Conservation (phyloP, 37 sponge, comb jelly and placozoan species). For the Trichoplax adhaerens region DNA sequence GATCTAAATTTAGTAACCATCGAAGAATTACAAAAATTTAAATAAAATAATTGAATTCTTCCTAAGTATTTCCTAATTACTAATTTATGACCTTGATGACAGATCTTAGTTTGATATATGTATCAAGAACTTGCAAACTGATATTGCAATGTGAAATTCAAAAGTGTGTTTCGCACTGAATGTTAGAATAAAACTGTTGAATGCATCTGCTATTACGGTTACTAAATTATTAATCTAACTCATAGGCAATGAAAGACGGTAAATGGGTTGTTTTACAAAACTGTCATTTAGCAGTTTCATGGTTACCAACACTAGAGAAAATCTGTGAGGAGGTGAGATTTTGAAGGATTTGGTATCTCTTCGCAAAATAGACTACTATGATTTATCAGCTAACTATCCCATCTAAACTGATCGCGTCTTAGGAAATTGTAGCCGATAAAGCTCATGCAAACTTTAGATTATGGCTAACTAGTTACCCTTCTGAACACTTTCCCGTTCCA, state of each 20-base stretch:
- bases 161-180: too few species aligned
- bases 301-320: slow-evolving; percentile 38
- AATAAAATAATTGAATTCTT: too few species aligned
- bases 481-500: slow-evolving; percentile 26
- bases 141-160: too few species aligned
- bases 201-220: too few species aligned
- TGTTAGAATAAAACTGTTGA: too few species aligned
- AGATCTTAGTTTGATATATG: too few species aligned
- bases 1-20: too few species aligned
- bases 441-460: slow-evolving; percentile 27
- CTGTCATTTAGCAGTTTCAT: slow-evolving; percentile 23
- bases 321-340: slow-evolving; percentile 22
- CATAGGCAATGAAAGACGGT: slow-evolving; percentile 18
- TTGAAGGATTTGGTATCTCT: slow-evolving; percentile 2
- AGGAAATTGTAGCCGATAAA: slow-evolving; percentile 11
- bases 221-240: not conserved
- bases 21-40: too few species aligned
- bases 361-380: not conserved
- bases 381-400: not conserved
- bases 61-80: too few species aligned
- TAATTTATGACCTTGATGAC: too few species aligned
- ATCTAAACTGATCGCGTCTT: not conserved
- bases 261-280: slow-evolving; percentile 38
- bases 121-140: too few species aligned
- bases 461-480: slow-evolving; percentile 39